These are phyloP conservation scores for Danionella cerebrum DNA, from an alignment of 2,113 vertebrate species.

Conservation along the genomic window DNA sequence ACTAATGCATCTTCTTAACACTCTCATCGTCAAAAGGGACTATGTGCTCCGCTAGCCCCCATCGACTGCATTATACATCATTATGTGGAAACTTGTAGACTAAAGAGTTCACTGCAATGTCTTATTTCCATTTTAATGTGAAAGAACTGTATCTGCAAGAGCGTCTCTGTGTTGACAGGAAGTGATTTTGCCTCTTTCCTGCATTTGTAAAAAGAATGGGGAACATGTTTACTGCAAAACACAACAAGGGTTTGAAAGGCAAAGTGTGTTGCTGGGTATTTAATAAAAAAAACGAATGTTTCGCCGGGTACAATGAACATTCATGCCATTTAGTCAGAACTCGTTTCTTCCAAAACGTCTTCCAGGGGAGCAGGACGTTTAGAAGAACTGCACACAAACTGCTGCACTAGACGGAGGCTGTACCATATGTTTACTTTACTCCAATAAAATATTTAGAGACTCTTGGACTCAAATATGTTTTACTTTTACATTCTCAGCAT, in stretches of 20 bases:
- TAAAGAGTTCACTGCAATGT: not conserved
- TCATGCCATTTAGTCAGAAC: too few species aligned
- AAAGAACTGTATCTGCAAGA: not conserved
- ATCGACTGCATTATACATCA: not conserved
- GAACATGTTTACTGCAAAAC: not conserved
- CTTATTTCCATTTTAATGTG: not conserved
- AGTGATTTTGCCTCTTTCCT: not conserved
- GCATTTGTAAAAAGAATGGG: not conserved
- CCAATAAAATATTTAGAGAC: too few species aligned
- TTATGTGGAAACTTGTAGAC: not conserved
- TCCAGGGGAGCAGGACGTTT: too few species aligned
- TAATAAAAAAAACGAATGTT: too few species aligned
- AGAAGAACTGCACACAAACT: too few species aligned
- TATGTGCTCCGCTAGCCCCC: not conserved
- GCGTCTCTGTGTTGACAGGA: not conserved
- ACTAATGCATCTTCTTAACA: conserved; percentile 21
- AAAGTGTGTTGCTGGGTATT: not conserved
- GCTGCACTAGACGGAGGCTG: too few species aligned
- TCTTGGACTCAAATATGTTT: too few species aligned
- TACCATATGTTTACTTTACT: too few species aligned
- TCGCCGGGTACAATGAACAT: too few species aligned
- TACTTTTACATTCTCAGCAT: too few species aligned
- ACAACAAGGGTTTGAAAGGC: not conserved
- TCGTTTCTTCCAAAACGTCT: too few species aligned
- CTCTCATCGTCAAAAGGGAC: not conserved